Evolutionary conservation across 2,113 vertebrate genomes (phyloP).

Genomic region (Glaucidium brasilianum): DNA sequence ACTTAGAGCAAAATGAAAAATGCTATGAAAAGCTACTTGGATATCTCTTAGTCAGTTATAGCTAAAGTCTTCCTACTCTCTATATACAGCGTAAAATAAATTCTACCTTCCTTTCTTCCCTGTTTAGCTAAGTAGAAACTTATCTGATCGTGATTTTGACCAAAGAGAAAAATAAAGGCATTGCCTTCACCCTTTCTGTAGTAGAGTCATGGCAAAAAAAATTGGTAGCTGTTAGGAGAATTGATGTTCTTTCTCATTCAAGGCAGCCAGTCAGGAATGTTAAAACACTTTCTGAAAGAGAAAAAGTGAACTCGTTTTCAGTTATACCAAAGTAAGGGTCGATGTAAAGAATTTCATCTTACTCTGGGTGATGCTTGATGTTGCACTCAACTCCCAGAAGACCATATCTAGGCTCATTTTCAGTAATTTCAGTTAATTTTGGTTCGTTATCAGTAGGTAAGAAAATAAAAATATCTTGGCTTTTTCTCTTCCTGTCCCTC

Average conservation of each 20-base stretch:
- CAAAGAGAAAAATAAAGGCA: neutral
- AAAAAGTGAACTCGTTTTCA: neutral
- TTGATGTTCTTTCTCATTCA: neutral
- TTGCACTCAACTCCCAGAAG: neutral
- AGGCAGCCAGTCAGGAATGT: neutral
- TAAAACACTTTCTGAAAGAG: neutral
- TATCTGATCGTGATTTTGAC: neutral
- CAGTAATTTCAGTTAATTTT: neutral
- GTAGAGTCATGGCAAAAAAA: neutral
- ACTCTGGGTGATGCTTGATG: neutral
- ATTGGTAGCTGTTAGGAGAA: neutral
- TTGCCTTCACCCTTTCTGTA: neutral
- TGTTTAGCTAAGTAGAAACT: neutral
- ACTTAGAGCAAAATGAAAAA: neutral
- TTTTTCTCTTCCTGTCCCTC: neutral
- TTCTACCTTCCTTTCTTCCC: neutral
- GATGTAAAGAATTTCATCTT: neutral
- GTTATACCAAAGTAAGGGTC: neutral
- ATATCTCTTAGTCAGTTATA: neutral
- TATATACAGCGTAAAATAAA: neutral
- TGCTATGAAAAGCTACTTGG: neutral
- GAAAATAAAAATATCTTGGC: neutral
- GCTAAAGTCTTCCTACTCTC: neutral
- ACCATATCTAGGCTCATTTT: neutral
- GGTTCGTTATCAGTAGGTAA: neutral